These are phyloP conservation scores for Drosophila carrolli DNA, from an alignment of 1,140 invertebrate genomes.

Conservation along the genomic window DNA sequence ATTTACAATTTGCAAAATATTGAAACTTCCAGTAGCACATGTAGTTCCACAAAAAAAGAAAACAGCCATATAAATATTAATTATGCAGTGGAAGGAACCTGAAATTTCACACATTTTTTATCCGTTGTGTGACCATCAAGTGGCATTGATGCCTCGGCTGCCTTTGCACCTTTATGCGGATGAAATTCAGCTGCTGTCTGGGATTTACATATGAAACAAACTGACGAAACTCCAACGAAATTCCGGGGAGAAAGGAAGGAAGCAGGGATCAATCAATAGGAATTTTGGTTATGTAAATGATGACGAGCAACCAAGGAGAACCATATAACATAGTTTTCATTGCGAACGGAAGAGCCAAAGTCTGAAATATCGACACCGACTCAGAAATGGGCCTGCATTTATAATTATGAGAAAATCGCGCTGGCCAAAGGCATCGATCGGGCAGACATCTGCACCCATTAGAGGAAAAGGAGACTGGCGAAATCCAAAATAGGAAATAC, in stretches of 20 bases:
- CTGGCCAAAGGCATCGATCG: conserved; percentile 15
- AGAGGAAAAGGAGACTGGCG: conserved; percentile 15
- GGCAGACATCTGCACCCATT: conserved; percentile 49
- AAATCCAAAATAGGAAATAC: conserved; percentile 10
- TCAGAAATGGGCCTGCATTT: conserved; percentile 37
- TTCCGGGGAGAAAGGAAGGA: not conserved
- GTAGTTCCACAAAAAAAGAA: not conserved
- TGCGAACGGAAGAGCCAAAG: conserved; percentile 4
- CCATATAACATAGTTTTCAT: not conserved
- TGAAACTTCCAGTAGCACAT: not conserved
- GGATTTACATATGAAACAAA: conserved; percentile 42
- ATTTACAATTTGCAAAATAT: too few species aligned
- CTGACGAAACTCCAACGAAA: conserved; percentile 26
- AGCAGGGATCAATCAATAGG: conserved; percentile 43
- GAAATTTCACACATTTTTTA: not conserved
- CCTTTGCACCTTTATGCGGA: conserved; percentile 1
- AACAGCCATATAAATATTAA: not conserved
- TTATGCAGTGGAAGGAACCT: not conserved
- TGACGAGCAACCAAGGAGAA: not conserved
- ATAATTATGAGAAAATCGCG: conserved; percentile 59
- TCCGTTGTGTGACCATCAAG: conserved; percentile 20
- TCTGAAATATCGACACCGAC: conserved; percentile 40
- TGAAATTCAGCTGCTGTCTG: conserved; percentile 25
- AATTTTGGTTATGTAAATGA: conserved; percentile 44
- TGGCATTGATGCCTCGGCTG: conserved; percentile 8